Percentiles rank a stretch among this genome's conserved stretches.
Evolutionary conservation across 2,888 invertebrate species (phyloP).

Genomic region (Hydrotaea cyrtoneurina): DNA sequence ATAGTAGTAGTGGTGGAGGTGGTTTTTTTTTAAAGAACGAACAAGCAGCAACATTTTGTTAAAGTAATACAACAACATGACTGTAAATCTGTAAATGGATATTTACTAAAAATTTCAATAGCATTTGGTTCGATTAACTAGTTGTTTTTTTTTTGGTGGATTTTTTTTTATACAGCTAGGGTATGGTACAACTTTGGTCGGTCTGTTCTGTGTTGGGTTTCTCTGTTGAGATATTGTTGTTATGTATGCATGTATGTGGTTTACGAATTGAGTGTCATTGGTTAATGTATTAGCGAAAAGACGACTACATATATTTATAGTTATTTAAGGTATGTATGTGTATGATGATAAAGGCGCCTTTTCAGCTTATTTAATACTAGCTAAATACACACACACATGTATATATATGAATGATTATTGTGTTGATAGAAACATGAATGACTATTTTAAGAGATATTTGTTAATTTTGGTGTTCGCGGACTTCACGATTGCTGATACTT

Average conservation of each 20-base stretch:
- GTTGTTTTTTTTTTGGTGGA: conserved; percentile 32
- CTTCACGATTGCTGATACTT: background rate
- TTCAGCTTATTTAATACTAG: background rate
- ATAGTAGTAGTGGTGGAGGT: conserved; percentile 23
- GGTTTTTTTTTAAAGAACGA: conserved; percentile 51
- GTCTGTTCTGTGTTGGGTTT: conserved; percentile 17
- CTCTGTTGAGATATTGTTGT: background rate
- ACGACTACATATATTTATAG: background rate
- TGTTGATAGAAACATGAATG: background rate
- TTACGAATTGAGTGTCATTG: background rate
- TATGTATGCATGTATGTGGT: background rate
- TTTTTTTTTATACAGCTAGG: conserved; percentile 51
- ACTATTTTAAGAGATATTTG: background rate
- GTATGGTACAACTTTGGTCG: conserved; percentile 67
- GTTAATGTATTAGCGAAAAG: background rate
- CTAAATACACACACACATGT: conserved; percentile 1
- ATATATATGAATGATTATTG: conserved; percentile 15
- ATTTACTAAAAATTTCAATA: conserved; percentile 41
- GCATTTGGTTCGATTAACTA: conserved; percentile 30
- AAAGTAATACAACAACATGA: conserved; percentile 49
- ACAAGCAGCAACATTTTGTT: conserved; percentile 67
- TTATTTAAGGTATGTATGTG: background rate
- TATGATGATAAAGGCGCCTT: background rate
- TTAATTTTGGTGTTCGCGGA: background rate
- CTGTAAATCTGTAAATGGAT: conserved; percentile 46